phyloP scores from a whole-genome alignment of 2,888 invertebrate genomes.

The Mongoloraphidia duomilia region DNA sequence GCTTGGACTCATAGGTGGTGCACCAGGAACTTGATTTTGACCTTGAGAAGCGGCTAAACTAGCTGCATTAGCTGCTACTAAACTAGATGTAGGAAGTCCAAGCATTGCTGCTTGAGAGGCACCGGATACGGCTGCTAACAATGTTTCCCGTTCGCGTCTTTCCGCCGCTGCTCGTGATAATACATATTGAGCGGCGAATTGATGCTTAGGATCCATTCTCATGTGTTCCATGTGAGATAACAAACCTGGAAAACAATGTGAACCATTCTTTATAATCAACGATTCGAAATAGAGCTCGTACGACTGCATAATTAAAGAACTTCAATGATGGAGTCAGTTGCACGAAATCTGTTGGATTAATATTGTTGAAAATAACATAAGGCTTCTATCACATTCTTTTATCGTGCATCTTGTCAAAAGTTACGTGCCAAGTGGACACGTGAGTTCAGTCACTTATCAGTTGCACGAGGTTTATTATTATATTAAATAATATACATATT shows the following conservation, averaged over 20 bases:
- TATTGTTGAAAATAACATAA: too few relatives aligned
- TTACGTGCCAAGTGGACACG: too few relatives aligned
- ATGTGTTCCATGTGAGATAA: conserved; percentile 92
- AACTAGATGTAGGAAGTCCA: conserved; percentile 5
- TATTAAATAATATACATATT: too few relatives aligned
- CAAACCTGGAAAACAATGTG: conserved; percentile 47
- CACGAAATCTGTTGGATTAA: too few relatives aligned
- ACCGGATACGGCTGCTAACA: conserved; percentile 50
- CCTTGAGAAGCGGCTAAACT: conserved; percentile 14
- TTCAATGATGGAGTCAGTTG: too few relatives aligned
- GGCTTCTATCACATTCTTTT: too few relatives aligned
- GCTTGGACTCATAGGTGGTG: conserved; percentile 42
- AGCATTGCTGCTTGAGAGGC: conserved; percentile 28
- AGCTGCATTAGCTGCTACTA: conserved; percentile 7
- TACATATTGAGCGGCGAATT: conserved; percentile 89
- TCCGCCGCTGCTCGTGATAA: conserved; percentile 82
- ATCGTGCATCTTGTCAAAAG: too few relatives aligned
- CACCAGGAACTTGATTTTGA: conserved; percentile 16
- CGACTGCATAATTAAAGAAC: too few relatives aligned
- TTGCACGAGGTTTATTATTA: too few relatives aligned
- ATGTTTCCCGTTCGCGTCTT: conserved; percentile 65
- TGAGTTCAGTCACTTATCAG: too few relatives aligned
- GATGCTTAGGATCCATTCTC: conserved; percentile 94
- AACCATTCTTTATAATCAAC: not conserved
- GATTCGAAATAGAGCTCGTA: too few relatives aligned